Evolutionary conservation across 1,140 invertebrate genomes (phyloP).

Genomic region (Leptinotarsa undecemlineata): DNA sequence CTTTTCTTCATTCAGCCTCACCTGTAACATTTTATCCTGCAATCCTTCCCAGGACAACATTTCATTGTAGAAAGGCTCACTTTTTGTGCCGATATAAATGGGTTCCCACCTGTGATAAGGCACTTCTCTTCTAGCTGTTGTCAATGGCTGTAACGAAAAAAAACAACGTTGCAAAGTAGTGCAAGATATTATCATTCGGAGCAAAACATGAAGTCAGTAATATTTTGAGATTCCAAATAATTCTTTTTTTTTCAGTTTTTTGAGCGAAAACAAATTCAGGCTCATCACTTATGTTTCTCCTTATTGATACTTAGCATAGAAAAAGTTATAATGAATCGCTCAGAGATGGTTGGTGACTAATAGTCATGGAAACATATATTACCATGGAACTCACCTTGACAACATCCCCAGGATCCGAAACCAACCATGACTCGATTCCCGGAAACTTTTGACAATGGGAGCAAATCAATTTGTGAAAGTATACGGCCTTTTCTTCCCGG

Average conservation of each 20-base stretch:
- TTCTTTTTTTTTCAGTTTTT: no score
- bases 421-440: conserved; percentile 71
- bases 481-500: conserved; percentile 59
- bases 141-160: conserved; percentile 61
- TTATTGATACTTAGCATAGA: no score
- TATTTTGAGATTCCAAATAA: no score
- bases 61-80: conserved; percentile 81
- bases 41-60: conserved; percentile 79
- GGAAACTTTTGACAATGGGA: conserved; percentile 80
- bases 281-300: neutral
- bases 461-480: conserved; percentile 71
- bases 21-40: conserved; percentile 86
- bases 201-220: no score
- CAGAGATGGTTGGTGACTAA: no score
- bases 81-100: conserved; percentile 78
- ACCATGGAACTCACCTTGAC: conserved; percentile 46
- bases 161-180: neutral
- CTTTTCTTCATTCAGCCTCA: conserved; percentile 44
- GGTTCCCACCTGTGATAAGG: conserved; percentile 82
- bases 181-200: no score
- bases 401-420: conserved; percentile 56
- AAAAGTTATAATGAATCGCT: no score
- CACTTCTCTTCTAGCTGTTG: conserved; percentile 69
- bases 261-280: no score
- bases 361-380: no score